Percentiles rank a stretch among this genome's conserved stretches.
Evolutionary conservation across 2,113 vertebrate genomes (phyloP).

Genomic region (Engystomops pustulosus): DNA sequence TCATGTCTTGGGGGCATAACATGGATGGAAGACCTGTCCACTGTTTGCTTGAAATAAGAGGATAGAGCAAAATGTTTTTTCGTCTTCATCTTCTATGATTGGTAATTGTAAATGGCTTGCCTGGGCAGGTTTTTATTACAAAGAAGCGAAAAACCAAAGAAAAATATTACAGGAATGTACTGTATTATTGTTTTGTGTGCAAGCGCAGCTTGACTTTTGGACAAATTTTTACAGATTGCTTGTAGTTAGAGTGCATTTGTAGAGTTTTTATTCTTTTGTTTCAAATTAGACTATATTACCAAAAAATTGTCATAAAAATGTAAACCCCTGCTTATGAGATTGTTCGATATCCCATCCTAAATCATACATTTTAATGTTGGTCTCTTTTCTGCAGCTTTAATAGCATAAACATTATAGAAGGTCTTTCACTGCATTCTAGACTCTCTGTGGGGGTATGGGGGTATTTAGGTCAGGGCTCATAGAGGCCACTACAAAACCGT

Average conservation of each 20-base stretch:
- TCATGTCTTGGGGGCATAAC: not conserved
- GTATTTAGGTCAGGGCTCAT: too few relatives aligned
- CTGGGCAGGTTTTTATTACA: constrained; percentile 16
- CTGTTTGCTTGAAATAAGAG: constrained; percentile 6
- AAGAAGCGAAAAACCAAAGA: not conserved
- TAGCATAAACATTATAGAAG: too few relatives aligned
- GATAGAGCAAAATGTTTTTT: not conserved
- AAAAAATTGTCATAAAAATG: too few relatives aligned
- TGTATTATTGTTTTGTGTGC: not conserved
- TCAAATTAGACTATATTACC: not conserved
- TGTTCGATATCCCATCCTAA: too few relatives aligned
- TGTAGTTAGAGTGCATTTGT: too few relatives aligned
- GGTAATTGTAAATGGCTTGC: not conserved
- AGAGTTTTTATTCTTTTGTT: not conserved
- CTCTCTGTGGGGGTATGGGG: too few relatives aligned
- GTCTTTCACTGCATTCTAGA: too few relatives aligned
- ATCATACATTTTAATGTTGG: too few relatives aligned
- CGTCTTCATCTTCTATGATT: not conserved
- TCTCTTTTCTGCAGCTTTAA: too few relatives aligned
- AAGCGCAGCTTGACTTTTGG: not conserved
- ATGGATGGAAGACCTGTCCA: not conserved
- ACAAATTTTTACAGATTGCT: not conserved
- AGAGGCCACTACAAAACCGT: too few relatives aligned
- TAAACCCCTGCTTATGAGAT: not conserved
- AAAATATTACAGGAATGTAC: constrained; percentile 15